phyloP scores from a whole-genome alignment of 2,113 vertebrate species.

The Neotragus moschatus region DNA sequence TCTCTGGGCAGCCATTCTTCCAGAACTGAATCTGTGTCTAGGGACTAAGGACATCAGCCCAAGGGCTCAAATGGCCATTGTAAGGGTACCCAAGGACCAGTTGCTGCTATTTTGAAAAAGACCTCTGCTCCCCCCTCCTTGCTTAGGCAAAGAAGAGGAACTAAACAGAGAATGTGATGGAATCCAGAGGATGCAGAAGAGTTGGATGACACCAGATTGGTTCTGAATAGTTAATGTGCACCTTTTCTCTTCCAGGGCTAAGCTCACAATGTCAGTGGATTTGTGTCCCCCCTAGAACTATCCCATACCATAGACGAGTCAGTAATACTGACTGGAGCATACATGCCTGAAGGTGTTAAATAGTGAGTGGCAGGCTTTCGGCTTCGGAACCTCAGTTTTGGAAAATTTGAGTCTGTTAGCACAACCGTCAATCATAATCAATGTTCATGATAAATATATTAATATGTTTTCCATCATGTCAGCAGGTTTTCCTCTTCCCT shows the following conservation, averaged over 20 bases:
- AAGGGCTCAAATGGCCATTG: background rate
- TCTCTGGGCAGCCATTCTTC: background rate
- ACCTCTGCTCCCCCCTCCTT: background rate
- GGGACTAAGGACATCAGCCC: background rate
- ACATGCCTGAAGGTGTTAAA: constrained; percentile 14
- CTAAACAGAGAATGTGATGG: background rate
- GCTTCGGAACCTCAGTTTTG: constrained; percentile 55
- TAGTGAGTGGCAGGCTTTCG: background rate
- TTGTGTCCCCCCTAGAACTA: background rate
- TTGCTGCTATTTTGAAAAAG: background rate
- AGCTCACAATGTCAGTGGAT: background rate
- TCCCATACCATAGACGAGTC: background rate
- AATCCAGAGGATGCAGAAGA: background rate
- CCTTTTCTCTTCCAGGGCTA: background rate
- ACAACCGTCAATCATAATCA: background rate
- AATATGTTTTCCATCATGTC: background rate
- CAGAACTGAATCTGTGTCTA: background rate
- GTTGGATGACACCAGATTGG: background rate
- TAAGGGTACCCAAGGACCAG: background rate
- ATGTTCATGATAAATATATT: background rate
- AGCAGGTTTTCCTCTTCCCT: background rate
- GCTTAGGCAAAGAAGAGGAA: background rate
- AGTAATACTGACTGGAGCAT: too few relatives aligned
- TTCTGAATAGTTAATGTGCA: background rate
- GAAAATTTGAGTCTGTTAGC: constrained; percentile 51